Base-by-base conservation (phyloP, 1,140 invertebrate species). In the Microplitis mediator region DNA sequence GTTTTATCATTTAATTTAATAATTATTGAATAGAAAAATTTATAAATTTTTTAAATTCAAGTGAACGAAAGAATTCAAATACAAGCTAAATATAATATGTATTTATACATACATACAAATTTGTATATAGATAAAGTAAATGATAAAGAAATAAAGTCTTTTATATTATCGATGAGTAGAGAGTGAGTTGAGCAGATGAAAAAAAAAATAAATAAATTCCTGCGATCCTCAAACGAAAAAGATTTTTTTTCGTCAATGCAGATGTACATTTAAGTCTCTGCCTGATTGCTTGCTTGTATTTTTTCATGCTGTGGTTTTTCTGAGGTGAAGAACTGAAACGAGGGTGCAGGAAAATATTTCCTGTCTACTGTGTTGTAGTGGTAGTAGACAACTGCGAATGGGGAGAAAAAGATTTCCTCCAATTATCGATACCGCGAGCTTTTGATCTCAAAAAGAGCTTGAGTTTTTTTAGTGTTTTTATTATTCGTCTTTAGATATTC, bases 401-500 rank as follows among this genome's bases (percentile, higher is more conserved):
- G 31, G 56, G 73, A 75, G 61, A 69, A 76, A 79, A 82, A 83
- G 84, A 85, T 85, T 82, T 85, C 77, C 75, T 79, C 83, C 85
- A 87, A 87, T 87, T 87, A 87, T 87, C 84, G 80, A 84, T 81
- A 81, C 72, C 73, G 77, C 31, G 67, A 75, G 51, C 83, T 83
- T 86, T 86, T 86, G 85, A 86, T 85, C 83, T 85, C 51, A 23
- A 70, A 71, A 69, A 67, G n/a, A 65, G 35, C 23, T 13, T 16
- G 45, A 13, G 14, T 39, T 65, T 56, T 71, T 60, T 60, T 61
- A 32, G 2, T 16, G 4, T 54, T 14, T 63, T 54, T 45, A 63
- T 63, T 63, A 31, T 52, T 51, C 13, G 32, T 64, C 60, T 45
- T 56, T 39, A 32, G 23, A 35, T 45, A 13, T 51, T 35, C 13